A percentile compares a stretch with the other conserved stretches of the same genome.
phyloP scores from a whole-genome alignment of 2,888 invertebrate species.

The Cotesia congregata region DNA sequence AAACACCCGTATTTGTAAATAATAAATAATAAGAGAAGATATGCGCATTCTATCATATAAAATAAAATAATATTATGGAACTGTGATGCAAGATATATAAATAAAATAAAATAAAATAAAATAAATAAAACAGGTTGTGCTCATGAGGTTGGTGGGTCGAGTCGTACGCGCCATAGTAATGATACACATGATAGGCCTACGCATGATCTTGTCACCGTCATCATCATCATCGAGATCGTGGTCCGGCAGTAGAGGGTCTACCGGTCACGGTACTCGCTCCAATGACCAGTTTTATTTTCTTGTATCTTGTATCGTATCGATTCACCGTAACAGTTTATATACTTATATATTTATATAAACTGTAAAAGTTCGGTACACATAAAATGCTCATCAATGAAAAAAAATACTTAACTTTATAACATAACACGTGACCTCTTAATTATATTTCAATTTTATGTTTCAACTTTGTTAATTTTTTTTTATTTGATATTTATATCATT shows the following conservation, averaged over 20 bases:
- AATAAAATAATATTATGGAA: conserved; percentile 13
- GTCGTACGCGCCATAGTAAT: background rate
- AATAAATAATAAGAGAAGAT: conserved; percentile 13
- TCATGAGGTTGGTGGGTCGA: conserved; percentile 6
- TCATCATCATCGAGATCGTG: conserved; percentile 28
- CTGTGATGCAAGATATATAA: conserved; percentile 2
- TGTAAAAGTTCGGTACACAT: background rate
- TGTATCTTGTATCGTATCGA: conserved; percentile 3
- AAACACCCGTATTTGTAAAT: conserved; percentile 38
- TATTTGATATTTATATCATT: background rate
- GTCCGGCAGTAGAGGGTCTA: conserved; percentile 15
- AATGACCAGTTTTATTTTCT: conserved; percentile 24
- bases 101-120: conserved; percentile 10
- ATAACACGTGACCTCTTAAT: background rate
- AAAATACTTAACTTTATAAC: background rate
- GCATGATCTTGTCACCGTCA: conserved; percentile 3
- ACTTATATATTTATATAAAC: background rate
- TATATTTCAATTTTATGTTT: background rate
- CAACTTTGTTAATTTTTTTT: background rate
- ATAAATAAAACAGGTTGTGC: conserved; percentile 18
- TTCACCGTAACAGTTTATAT: conserved; percentile 28
- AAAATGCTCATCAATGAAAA: background rate
- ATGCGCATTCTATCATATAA: no score
- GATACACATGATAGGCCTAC: conserved; percentile 11
- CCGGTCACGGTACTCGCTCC: conserved; percentile 23